A percentile compares a stretch with the other conserved stretches of the same genome.
Evolutionary conservation across 2,797 vertebrate genomes (phyloP).

Genomic region (Perodicticus potto): DNA sequence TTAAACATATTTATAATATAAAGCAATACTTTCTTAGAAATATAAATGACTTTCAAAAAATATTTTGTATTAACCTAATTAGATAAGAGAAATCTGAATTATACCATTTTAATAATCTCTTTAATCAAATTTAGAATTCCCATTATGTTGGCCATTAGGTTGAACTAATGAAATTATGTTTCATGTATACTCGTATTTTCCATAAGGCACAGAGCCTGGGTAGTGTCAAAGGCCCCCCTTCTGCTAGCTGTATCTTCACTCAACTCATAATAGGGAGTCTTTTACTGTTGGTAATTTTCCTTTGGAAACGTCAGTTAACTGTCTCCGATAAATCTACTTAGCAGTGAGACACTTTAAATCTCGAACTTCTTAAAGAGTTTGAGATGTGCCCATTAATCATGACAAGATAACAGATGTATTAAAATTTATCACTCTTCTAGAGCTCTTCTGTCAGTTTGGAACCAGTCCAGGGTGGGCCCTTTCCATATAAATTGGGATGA

Average conservation of each 20-base stretch:
- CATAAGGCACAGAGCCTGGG: neutral
- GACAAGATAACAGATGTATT: slow-evolving; percentile 57
- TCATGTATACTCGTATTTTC: neutral
- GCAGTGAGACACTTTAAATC: slow-evolving; percentile 67
- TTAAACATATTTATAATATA: neutral
- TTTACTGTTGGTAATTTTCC: slow-evolving; percentile 60
- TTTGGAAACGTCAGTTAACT: slow-evolving; percentile 62
- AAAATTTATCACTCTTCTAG: slow-evolving; percentile 67
- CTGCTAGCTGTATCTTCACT: neutral
- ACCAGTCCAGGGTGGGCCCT: slow-evolving; percentile 20
- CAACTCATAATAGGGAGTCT: neutral
- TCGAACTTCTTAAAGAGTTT: slow-evolving; percentile 73
- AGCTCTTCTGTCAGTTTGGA: slow-evolving; percentile 65
- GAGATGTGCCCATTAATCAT: slow-evolving; percentile 63
- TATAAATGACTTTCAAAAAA: neutral
- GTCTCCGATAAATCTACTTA: slow-evolving; percentile 67
- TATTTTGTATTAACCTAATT: neutral
- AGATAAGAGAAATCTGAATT: neutral
- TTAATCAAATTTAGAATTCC: neutral
- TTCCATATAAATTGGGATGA: slow-evolving; percentile 67
- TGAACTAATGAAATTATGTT: slow-evolving; percentile 49
- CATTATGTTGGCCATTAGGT: neutral
- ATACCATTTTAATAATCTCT: neutral
- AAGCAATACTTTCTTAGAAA: neutral
- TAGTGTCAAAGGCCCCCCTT: neutral